Base-by-base conservation (phyloP, 2,113 vertebrate genomes). In the Amphiprion percula region DNA sequence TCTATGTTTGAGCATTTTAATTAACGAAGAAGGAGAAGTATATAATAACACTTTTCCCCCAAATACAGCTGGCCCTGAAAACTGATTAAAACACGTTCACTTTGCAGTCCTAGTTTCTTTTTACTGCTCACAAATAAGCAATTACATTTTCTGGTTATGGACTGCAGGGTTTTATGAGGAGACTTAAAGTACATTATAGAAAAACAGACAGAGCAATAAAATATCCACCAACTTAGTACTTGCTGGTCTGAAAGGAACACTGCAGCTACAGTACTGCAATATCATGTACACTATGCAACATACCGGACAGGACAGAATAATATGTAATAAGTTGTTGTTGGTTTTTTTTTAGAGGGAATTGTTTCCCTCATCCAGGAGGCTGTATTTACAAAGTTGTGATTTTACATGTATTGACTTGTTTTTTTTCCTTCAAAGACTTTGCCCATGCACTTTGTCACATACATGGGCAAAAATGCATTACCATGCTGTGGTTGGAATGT, bases 51-150 rank as follows among this genome's bases (percentile, higher is more conserved):
- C 39, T 47, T 53, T 14, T 68, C 58, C 17, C 50, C 37, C 46
- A 55, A 53, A 76, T 21, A 71, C 37, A 17, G 33, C 14, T 12
- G 12, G 41, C 50, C 60, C 21, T 52, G 59, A 62, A 33, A 66
- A 50, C 2, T 16, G 26, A 82, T 77, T 54, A 64, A 68, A 77
- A 52, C 53, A 63, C 58, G 39, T 63, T 59, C n/a, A 72, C 50
- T 75, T 65, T 69, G 59, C 6, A 5, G 3, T 64, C 52, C 46
- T 52, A 60, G 28, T 39, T 75, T 80, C 10, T 17, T 12, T 62
- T 64, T 23, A 52, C 19, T 55, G 67, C 44, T 58, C 60, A 56
- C 61, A 80, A 79, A 61, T 11, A 52, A 52, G 49, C 26, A 65
- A 23, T 41, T 60, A 5, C n/a, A 17, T 67, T 68, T 58, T 26